A percentile compares a stretch with the other conserved stretches of the same genome.
These are phyloP conservation scores for Morpho helenor DNA, from an alignment of 2,888 invertebrate species.

Conservation along the genomic window DNA sequence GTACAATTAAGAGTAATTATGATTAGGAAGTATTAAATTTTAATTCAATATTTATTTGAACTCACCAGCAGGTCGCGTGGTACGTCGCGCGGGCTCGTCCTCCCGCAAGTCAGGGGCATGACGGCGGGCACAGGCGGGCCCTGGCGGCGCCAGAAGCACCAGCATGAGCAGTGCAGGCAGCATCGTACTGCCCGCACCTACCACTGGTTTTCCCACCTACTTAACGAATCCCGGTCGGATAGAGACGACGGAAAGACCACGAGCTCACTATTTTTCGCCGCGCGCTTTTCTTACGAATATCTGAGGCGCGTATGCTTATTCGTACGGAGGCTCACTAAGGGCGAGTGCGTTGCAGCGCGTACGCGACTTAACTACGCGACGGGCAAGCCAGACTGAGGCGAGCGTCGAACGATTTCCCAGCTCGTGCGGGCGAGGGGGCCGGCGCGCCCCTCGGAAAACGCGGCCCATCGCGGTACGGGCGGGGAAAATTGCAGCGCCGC, in stretches of 20 bases:
- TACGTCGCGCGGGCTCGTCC: slow-evolving; percentile 83
- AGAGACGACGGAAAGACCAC: slow-evolving; percentile 33
- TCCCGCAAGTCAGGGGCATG: slow-evolving; percentile 82
- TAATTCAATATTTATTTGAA: slow-evolving; percentile 27
- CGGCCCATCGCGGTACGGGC: slow-evolving; percentile 55
- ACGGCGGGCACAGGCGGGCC: slow-evolving; percentile 66
- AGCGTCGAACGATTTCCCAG: slow-evolving; percentile 69
- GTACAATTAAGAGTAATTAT: too few relatives aligned
- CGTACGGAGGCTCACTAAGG: slow-evolving; percentile 49
- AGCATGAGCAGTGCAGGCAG: slow-evolving; percentile 58
- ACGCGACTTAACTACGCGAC: slow-evolving; percentile 69
- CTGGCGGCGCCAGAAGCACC: slow-evolving; percentile 59
- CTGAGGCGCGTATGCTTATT: slow-evolving; percentile 39
- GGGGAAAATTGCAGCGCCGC: slow-evolving; percentile 65
- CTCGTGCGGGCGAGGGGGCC: slow-evolving; percentile 62
- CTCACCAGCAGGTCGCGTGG: slow-evolving; percentile 84
- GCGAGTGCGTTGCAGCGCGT: slow-evolving; percentile 51
- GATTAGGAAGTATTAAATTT: too few relatives aligned
- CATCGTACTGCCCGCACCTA: slow-evolving; percentile 51
- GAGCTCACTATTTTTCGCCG: slow-evolving; percentile 73
- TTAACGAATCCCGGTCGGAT: slow-evolving; percentile 49
- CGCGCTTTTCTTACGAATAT: slow-evolving; percentile 49
- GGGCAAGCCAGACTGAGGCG: slow-evolving; percentile 72
- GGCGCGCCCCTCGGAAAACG: slow-evolving; percentile 73
- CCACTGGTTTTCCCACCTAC: slow-evolving; percentile 47